Base-by-base conservation (phyloP, 2,888 invertebrate genomes). In the Volucella inanis region DNA sequence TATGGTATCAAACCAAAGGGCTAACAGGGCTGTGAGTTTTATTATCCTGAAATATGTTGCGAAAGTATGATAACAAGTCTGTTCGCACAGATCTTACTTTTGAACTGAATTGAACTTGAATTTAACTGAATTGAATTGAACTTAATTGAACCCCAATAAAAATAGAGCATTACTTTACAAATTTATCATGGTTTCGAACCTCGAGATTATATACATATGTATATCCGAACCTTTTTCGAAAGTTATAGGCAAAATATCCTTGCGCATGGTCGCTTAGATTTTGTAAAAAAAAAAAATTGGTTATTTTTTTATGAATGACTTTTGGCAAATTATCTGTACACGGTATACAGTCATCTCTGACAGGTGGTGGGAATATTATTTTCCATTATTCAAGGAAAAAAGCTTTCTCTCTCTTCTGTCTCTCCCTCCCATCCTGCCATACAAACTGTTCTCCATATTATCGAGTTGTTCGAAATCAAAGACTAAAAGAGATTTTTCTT, bases 391-490 rank as follows among this genome's bases (percentile, higher is more conserved):
- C 50, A 61, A 39, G 39, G 52, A 62, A 41, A 65, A 80, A 81
- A 83, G 78, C 52, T 18, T 59, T 75, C 64, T 15, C 55, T 62
- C 59, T 67, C 49, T 14, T 61, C 41, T 70, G 62, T 72, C 50
- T 67, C 64, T 39, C 61, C 14, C 4, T 71, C 67, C 43, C 67
- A 81, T 85, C 72, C 81, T 77, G 72, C 31, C 55, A 72, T 64
- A 49, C 70, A 22, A 72, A 77, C 62, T 81, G 57, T 72, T 68
- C 81, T 71, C 81, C 76, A 81, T 72, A 85, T 85, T 85, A 85
- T 85, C 81, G 81, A 85, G 81, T 85, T 85, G 77, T 85, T 81
- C 81, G 81, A 81, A 81, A 68, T 77, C 76, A 71, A 70, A 45
- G 57, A 74, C 67, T 47, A 72, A 85, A 76, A 76, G 81, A 72